Evolutionary conservation across 35 echinoderm and acorn worm species (phyloP).

Genomic region (Patiria miniata): DNA sequence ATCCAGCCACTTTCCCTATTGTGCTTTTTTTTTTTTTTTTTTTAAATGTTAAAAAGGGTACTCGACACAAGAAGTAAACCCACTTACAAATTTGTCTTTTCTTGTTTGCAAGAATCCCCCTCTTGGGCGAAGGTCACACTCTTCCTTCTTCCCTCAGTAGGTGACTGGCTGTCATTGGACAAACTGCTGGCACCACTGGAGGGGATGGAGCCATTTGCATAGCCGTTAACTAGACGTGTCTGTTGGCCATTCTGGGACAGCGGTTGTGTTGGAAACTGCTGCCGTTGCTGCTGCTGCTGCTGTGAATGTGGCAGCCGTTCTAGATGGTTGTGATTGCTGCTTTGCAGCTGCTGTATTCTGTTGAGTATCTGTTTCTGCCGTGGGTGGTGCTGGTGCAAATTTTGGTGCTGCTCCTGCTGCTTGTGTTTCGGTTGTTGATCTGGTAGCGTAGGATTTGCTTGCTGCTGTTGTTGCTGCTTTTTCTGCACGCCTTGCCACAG

Average conservation of each 20-base stretch:
- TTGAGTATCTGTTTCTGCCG: not conserved
- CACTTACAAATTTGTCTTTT: not conserved
- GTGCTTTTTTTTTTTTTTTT: too few species aligned
- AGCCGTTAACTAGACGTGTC: not conserved
- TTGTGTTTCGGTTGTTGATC: not conserved
- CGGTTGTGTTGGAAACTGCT: not conserved
- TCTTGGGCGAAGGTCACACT: not conserved
- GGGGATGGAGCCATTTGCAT: not conserved
- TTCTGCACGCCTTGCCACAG: not conserved
- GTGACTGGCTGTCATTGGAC: not conserved
- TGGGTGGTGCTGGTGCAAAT: not conserved
- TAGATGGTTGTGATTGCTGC: not conserved
- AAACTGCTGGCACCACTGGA: not conserved
- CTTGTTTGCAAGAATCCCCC: not conserved
- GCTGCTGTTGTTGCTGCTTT: not conserved
- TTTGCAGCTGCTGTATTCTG: not conserved
- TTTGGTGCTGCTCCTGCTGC: not conserved
- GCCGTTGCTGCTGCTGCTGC: not conserved
- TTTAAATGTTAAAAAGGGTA: too few species aligned
- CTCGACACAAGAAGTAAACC: too few species aligned
- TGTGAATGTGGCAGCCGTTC: not conserved
- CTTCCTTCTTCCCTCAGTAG: not conserved
- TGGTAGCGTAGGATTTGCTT: not conserved
- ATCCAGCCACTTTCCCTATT: too few species aligned
- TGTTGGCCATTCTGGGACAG: not conserved